A percentile compares a stretch with the other conserved stretches of the same genome.
These are phyloP conservation scores for Parapristionchus giblindavisi DNA, from an alignment of 2,888 invertebrate genomes.

Conservation along the genomic window DNA sequence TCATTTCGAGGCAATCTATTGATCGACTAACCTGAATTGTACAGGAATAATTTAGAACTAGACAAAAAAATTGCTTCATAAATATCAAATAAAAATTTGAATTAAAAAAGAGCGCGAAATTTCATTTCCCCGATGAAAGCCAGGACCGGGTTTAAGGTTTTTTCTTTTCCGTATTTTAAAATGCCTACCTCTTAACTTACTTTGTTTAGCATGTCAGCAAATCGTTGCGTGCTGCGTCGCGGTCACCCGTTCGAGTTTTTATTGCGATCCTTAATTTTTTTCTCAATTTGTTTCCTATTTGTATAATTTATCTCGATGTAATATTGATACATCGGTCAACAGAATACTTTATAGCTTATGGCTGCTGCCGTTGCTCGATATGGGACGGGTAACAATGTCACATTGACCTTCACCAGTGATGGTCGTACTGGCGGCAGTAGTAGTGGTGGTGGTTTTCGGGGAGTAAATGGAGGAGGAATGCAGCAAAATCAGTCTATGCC, in stretches of 20 bases:
- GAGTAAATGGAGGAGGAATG: constrained; percentile 11
- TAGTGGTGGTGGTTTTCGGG: not conserved
- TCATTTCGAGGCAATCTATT: too few species aligned
- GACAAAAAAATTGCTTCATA: not conserved
- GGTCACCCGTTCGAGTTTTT: too few species aligned
- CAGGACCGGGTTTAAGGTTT: not conserved
- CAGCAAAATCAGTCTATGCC: constrained; percentile 13
- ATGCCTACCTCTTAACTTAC: not conserved
- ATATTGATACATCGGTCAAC: too few species aligned
- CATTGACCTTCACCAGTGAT: constrained; percentile 26
- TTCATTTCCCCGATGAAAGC: not conserved
- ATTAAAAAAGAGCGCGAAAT: not conserved
- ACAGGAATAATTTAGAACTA: not conserved
- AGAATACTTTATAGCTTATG: too few species aligned
- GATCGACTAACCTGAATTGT: too few species aligned
- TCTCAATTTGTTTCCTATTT: not conserved
- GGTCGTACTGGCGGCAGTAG: constrained; percentile 14
- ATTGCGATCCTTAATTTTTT: not conserved
- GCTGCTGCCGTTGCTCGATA: constrained; percentile 37
- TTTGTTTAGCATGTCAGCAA: too few species aligned
- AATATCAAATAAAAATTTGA: not conserved
- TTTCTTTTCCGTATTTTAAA: not conserved
- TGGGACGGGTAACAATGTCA: constrained; percentile 35
- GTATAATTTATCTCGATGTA: not conserved
- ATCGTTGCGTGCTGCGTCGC: not conserved